Base-by-base conservation (phyloP, 2,113 vertebrate species). In the Alethe castanea region DNA sequence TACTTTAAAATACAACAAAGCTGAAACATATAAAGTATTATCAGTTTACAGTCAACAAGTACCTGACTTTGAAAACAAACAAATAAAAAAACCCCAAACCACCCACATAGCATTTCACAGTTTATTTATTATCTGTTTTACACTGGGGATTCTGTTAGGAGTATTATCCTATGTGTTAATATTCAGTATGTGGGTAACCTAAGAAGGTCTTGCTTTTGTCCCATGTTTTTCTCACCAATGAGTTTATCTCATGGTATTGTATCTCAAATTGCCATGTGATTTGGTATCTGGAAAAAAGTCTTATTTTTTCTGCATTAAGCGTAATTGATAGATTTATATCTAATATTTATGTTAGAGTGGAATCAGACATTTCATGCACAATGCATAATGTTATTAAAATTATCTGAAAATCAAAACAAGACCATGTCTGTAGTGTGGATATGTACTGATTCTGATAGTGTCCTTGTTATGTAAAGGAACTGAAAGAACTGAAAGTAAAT, bases 1-100 rank as follows among this genome's bases (percentile, higher is more conserved):
- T 67, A 33, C 52, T 94, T 73, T 62, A 62, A 83, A 45, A 56
- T 57, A 22, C 10, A 33, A 40, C n/a, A 53, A 12, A 25, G 44
- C 19, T 3, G 15, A 60, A 81, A 29, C 8, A 3, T n/a, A 19
- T 0, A 0, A 74, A 60, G 14, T 52, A 24, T 6, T 72, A 25
- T 14, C 47, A n/a, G 7, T 60, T 53, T 19, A 20, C 8, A 4
- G 35, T 47, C 16, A 80, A 7, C 19, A 88, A 54, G 48, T 74
- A 45, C 22, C 25, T 71, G 17, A 12, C 19, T 84, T 73, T 61
- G 54, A 90, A 87, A 86, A 47, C 6, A 62, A 76, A 28, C 4
- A 23, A 59, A 18, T 8, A 28, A 35, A 24, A 12, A 36, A 1
- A 0, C 3, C 18, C 33, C 29, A 54, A 57, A 47, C 20, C 14